Base-by-base conservation (phyloP, 2,113 vertebrate genomes). In the Porphyrio hochstetteri region DNA sequence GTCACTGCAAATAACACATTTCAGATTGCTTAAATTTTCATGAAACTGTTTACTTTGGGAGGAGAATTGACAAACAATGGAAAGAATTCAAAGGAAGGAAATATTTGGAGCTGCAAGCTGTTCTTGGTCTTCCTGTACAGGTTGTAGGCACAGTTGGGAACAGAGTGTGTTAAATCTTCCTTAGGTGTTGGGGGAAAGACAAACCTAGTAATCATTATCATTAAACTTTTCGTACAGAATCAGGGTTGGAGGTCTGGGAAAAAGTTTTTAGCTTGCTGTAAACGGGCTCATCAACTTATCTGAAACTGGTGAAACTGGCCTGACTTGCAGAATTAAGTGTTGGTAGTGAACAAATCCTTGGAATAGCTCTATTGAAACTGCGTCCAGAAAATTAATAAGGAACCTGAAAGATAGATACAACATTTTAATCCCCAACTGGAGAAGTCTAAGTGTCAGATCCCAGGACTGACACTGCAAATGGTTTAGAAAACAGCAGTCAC, bases 1-100 rank as follows among this genome's bases (percentile, higher is more conserved):
- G 72, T 84, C 80, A 35, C 40, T 71, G 65, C 40, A 75, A 96
- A 57, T 44, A 95, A 40, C 57, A 35, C 57, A 23, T 75, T 82
- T 48, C 52, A 75, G 80, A 88, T 81, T 95, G 93, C 84, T 89
- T 53, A 90, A 72, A 88, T 74, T 82, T 91, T 90, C 82, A 63
- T 82, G 75, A 63, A 95, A 89, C 14, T 86, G 80, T 95, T 93
- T 96, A 91, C 21, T 96, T 89, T 86, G 33, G 83, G 90, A 78
- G 24, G 21, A 78, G 61, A 92, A 82, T 33, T 1, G 7, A 60
- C 81, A 91, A 91, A 23, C 23, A 93, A 90, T 11, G 17, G 80
- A 84, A 68, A 84, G 44, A 86, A 78, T 90, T 90, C 79, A 55
- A 92, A 94, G 52, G 38, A 38, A 31, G 61, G 53, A 69, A 91